Base-by-base conservation (phyloP, 2,888 invertebrate genomes). In the Ptilodon capucinus region DNA sequence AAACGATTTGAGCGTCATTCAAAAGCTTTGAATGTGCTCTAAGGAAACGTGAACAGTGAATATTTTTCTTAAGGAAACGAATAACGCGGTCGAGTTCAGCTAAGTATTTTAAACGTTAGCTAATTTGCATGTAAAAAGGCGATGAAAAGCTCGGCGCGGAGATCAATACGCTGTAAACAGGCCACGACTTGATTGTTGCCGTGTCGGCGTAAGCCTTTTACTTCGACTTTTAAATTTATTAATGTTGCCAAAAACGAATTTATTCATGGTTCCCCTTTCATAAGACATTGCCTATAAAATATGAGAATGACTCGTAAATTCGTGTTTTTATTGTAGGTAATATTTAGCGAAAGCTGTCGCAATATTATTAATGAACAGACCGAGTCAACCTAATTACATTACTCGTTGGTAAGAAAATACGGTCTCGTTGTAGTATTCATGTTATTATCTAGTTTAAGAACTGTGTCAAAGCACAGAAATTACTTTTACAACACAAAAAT, bases 81-180 rank as follows among this genome's bases (percentile, higher is more conserved):
- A 32, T 32, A 32, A 7, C 35, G 35, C 38, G 23, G 21, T 35
- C 32, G 19, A 21, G 19, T 39, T 38, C 19, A 60, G 51, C 48
- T 44, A 55, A 62, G 59, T 60, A 56, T 60, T 57, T 68, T 54
- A 65, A 69, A 60, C 56, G 60, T 65, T 55, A 54, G 48, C 60
- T 69, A 70, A 83, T 83, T 84, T 83, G 76, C 82, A 83, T 81
- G 68, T 70, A 72, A 76, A 80, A 77, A 76, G 75, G 57, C 71
- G 60, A 66, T 76, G 66, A 70, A 76, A 74, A 66, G 60, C 64
- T 68, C 61, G 49, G 54, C 48, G 57, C 49, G 47, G 55, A 56
- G 71, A 79, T 79, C 75, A 69, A 79, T 71, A 67, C 53, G 19
- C 55, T 18, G 44, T 68, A 67, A 71, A 71, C 62, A 66, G 60